A percentile compares a stretch with the other conserved stretches of the same genome.
phyloP scores from a whole-genome alignment of 2,113 vertebrate genomes.

The Poecile atricapillus region DNA sequence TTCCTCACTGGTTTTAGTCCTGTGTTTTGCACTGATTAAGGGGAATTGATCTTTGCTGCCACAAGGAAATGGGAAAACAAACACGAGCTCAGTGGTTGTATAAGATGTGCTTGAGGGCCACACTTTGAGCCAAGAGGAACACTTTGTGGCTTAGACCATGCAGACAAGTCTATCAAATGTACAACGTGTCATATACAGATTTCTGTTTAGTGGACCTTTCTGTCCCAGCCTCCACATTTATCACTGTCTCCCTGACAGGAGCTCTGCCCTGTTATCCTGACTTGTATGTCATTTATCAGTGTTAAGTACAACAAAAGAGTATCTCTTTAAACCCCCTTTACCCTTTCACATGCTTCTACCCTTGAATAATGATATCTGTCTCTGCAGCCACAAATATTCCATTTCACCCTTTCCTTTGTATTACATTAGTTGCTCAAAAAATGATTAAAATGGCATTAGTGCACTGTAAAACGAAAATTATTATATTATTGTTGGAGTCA shows the following conservation, averaged over 20 bases:
- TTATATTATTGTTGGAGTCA: conserved; percentile 32
- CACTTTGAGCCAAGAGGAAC: neutral
- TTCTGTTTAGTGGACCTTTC: conserved; percentile 66
- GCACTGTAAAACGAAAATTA: conserved; percentile 45
- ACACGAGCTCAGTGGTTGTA: neutral
- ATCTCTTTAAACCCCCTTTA: conserved; percentile 70
- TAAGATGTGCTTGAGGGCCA: neutral
- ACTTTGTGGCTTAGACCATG: neutral
- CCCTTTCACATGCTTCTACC: conserved; percentile 64
- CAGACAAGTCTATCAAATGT: conserved; percentile 62
- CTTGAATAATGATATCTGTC: conserved; percentile 69
- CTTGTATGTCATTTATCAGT: conserved; percentile 77
- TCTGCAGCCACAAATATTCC: conserved; percentile 56
- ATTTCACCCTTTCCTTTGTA: conserved; percentile 41
- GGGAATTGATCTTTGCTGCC: conserved; percentile 36
- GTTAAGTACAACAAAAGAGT: conserved; percentile 72
- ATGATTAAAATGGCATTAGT: conserved; percentile 44
- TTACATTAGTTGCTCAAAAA: conserved; percentile 12
- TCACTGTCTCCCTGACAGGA: conserved; percentile 73
- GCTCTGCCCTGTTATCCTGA: conserved; percentile 69
- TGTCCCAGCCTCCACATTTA: conserved; percentile 62
- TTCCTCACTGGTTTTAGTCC: neutral
- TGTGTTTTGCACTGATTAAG: conserved; percentile 6
- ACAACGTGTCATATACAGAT: conserved; percentile 65
- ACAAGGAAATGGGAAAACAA: conserved; percentile 3